These are phyloP conservation scores for Mercenaria mercenaria DNA, from an alignment of 1,140 invertebrate genomes.

Conservation along the genomic window DNA sequence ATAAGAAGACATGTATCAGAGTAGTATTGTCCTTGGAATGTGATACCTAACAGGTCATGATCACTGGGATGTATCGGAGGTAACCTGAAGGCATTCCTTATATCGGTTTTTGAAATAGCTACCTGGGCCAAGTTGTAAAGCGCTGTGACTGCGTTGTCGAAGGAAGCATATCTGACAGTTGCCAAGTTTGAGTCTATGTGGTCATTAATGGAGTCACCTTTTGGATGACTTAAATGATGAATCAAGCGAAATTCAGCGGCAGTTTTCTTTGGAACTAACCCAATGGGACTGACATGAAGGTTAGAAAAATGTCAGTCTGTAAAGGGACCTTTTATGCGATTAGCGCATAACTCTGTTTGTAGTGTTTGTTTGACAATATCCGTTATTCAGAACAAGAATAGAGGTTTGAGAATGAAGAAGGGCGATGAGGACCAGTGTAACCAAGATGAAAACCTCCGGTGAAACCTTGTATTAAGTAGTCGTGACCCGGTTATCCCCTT, in stretches of 20 bases:
- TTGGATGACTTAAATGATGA: slow-evolving; percentile 10
- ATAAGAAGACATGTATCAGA: slow-evolving; percentile 40
- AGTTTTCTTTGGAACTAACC: slow-evolving; percentile 43
- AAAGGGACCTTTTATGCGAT: slow-evolving; percentile 15
- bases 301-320: neutral
- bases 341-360: neutral
- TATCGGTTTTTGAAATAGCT: slow-evolving; percentile 20
- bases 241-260: slow-evolving; percentile 15
- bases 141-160: neutral
- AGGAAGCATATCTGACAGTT: neutral
- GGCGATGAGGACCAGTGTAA: neutral
- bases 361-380: neutral
- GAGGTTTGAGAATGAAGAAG: neutral
- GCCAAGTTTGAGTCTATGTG: neutral
- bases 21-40: slow-evolving; percentile 21
- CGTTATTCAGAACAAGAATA: neutral
- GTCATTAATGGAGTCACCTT: neutral
- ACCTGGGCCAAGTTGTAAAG: neutral
- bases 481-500: neutral
- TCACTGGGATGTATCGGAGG: slow-evolving; percentile 27
- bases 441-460: slow-evolving; percentile 15
- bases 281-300: neutral
- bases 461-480: slow-evolving; percentile 4
- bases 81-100: neutral
- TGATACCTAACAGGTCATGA: slow-evolving; percentile 30